Percentiles rank a stretch among this genome's conserved stretches.
These are phyloP conservation scores for Linepithema humile DNA, from an alignment of 1,140 invertebrate genomes.

Conservation along the genomic window DNA sequence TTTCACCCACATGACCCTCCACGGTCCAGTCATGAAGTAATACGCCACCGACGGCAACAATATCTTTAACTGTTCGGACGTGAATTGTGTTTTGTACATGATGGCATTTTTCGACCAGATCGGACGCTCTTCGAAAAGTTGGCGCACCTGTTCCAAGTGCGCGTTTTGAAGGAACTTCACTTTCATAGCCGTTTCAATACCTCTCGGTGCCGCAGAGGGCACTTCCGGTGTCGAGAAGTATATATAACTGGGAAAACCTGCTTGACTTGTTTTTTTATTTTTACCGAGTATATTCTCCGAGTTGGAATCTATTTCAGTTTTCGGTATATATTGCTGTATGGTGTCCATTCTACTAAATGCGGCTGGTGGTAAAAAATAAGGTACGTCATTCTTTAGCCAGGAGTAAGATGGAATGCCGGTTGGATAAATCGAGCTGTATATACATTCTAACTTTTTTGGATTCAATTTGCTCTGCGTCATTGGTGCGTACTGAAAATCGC, in stretches of 20 bases:
- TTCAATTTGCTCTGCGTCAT: slow-evolving; percentile 83
- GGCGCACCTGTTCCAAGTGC: slow-evolving; percentile 83
- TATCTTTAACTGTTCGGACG: slow-evolving; percentile 88
- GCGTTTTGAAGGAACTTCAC: slow-evolving; percentile 83
- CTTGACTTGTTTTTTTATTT: slow-evolving; percentile 84
- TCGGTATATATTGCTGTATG: slow-evolving; percentile 84
- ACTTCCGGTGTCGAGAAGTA: slow-evolving; percentile 85
- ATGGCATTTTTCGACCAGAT: slow-evolving; percentile 94
- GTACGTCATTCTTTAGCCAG: slow-evolving; percentile 87
- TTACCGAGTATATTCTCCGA: slow-evolving; percentile 84
- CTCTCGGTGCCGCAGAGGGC: slow-evolving; percentile 84
- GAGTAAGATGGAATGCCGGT: slow-evolving; percentile 85
- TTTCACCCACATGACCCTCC: slow-evolving; percentile 93
- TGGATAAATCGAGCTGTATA: slow-evolving; percentile 89
- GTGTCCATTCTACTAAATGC: slow-evolving; percentile 92
- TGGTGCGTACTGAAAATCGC: slow-evolving; percentile 96
- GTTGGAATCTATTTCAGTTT: slow-evolving; percentile 77
- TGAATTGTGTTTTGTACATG: slow-evolving; percentile 87
- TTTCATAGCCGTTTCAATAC: slow-evolving; percentile 83
- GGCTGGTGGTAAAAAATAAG: slow-evolving; percentile 90
- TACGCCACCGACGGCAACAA: slow-evolving; percentile 93
- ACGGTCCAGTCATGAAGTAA: slow-evolving; percentile 94
- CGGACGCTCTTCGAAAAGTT: slow-evolving; percentile 91
- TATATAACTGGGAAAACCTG: slow-evolving; percentile 85
- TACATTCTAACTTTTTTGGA: slow-evolving; percentile 84